Conservation (phyloP, 2,113 vertebrate genomes). For the Hemiprocne comata region DNA sequence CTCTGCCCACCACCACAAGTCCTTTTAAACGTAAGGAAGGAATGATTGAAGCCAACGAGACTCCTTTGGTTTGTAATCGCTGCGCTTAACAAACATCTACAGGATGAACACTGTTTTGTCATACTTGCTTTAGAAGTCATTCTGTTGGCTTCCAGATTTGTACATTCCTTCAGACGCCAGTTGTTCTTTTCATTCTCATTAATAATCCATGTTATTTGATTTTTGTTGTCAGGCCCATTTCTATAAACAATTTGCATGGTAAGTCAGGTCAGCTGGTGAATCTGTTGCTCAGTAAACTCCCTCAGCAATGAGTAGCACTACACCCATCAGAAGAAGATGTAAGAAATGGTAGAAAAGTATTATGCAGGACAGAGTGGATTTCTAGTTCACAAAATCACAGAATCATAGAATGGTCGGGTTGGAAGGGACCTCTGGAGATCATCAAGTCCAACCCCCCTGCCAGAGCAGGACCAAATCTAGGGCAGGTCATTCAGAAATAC, state of each 20-base stretch:
- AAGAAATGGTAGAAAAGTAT: not conserved
- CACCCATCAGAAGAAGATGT: not conserved
- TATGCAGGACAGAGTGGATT: fast-evolving
- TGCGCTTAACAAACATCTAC: not conserved
- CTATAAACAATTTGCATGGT: not conserved
- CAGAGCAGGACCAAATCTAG: too few species aligned
- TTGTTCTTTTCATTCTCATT: not conserved
- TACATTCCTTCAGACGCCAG: not conserved
- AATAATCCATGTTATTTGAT: not conserved
- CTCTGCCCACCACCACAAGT: not conserved
- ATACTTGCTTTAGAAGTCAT: not conserved
- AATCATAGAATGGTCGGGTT: too few species aligned
- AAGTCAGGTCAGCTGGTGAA: not conserved
- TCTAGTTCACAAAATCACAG: too few species aligned
- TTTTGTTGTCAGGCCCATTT: not conserved
- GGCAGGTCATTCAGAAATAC: too few species aligned
- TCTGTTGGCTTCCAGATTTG: not conserved
- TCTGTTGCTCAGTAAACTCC: not conserved
- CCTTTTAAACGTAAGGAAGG: not conserved
- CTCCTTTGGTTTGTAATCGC: not conserved
- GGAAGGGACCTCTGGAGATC: too few species aligned
- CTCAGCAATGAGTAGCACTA: not conserved
- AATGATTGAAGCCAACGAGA: not conserved
- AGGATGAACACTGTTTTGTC: not conserved
- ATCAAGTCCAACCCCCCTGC: too few species aligned